phyloP scores from a whole-genome alignment of 2,113 vertebrate species.

The Bufo gargarizans region DNA sequence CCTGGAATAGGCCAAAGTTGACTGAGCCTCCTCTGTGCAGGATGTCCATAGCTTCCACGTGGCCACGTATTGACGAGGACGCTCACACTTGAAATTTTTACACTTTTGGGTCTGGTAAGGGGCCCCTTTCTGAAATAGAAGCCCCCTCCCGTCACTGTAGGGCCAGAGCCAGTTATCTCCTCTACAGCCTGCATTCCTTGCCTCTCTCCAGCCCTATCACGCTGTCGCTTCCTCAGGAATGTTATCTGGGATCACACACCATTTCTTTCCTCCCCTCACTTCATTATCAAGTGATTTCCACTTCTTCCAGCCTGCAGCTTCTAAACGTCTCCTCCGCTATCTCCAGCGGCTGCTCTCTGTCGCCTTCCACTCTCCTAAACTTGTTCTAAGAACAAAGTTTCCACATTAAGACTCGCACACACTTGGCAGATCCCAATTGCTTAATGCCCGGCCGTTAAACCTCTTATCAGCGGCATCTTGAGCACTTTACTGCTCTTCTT shows the following conservation, averaged over 20 bases:
- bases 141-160: background rate
- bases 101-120: background rate
- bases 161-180: conserved; percentile 24
- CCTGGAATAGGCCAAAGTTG: background rate
- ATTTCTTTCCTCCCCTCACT: conserved; percentile 41
- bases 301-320: conserved; percentile 35
- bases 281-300: conserved; percentile 43
- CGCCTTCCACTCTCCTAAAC: conserved; percentile 22
- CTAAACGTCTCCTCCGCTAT: background rate
- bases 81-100: background rate
- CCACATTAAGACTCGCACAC: conserved; percentile 6
- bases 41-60: background rate
- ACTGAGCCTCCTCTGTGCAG: background rate
- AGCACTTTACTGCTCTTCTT: background rate
- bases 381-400: background rate
- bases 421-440: background rate
- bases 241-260: conserved; percentile 48
- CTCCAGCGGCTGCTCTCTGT: conserved; percentile 21
- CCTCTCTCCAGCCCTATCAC: conserved; percentile 35
- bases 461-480: background rate
- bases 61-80: too few relatives aligned
- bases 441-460: background rate
- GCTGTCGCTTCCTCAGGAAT: conserved; percentile 45
- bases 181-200: conserved; percentile 28
- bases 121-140: background rate